Evolutionary conservation across 2,888 invertebrate species (phyloP).

Genomic region (Anoplius nigerrimus): DNA sequence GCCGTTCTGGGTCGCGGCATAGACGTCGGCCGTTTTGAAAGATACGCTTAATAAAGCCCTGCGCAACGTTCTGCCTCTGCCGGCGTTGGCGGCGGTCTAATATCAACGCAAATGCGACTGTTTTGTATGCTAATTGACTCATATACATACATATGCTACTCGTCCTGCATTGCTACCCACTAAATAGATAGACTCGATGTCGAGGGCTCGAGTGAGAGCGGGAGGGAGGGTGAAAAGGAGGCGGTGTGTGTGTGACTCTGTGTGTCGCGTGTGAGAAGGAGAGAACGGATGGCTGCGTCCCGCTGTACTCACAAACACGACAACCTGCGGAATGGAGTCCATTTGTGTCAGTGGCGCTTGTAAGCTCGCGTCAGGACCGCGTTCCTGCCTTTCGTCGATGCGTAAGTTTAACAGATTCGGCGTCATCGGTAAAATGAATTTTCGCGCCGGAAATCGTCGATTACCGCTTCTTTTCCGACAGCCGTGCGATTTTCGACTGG

Average conservation of each 20-base stretch:
- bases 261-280: background rate
- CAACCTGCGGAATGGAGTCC: slow-evolving; percentile 33
- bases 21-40: slow-evolving; percentile 34
- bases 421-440: background rate
- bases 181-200: slow-evolving; percentile 57
- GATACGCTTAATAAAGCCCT: slow-evolving; percentile 52
- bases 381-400: slow-evolving; percentile 3
- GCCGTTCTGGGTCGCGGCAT: background rate
- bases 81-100: slow-evolving; percentile 43
- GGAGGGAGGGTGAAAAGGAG: background rate
- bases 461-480: no score
- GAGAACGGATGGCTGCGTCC: background rate
- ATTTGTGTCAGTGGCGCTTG: slow-evolving; percentile 41
- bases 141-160: slow-evolving; percentile 57
- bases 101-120: slow-evolving; percentile 64
- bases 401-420: background rate
- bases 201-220: slow-evolving; percentile 22
- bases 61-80: background rate
- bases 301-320: slow-evolving; percentile 32
- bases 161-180: slow-evolving; percentile 47
- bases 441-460: background rate
- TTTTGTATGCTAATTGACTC: slow-evolving; percentile 67
- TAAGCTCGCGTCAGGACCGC: slow-evolving; percentile 34
- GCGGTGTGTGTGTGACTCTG: no score
- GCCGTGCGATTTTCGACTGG: no score